A percentile compares a stretch with the other conserved stretches of the same genome.
Conservation (phyloP, 2,113 vertebrate genomes). For the Dascyllus trimaculatus region DNA sequence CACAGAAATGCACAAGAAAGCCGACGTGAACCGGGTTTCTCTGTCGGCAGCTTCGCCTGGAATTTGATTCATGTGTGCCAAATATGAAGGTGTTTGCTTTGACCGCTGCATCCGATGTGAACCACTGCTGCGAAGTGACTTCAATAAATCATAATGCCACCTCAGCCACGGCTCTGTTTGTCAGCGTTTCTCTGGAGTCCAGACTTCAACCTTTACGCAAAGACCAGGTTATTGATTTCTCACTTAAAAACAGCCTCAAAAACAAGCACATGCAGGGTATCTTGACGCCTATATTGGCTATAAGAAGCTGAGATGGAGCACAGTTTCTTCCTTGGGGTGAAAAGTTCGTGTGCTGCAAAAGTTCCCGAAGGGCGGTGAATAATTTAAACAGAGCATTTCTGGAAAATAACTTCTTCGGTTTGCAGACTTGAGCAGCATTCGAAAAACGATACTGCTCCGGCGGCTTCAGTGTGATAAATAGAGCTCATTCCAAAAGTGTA, state of each 20-base stretch:
- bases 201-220: background rate
- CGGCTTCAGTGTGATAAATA: conserved; percentile 3
- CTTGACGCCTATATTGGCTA: no score
- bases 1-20: background rate
- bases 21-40: background rate
- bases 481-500: background rate
- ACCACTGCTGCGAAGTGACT: conserved; percentile 38
- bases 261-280: no score
- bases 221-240: background rate
- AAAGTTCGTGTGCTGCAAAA: background rate
- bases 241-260: background rate
- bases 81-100: conserved; percentile 47
- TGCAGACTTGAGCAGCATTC: background rate
- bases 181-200: background rate
- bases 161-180: conserved; percentile 11
- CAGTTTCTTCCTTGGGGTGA: background rate
- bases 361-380: background rate
- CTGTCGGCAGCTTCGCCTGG: conserved; percentile 17
- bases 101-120: conserved; percentile 46
- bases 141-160: conserved; percentile 60
- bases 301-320: no score
- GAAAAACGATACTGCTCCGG: fast-evolving
- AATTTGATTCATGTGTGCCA: conserved; percentile 23
- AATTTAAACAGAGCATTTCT: conserved; percentile 38
- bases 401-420: background rate